phyloP scores from a whole-genome alignment of 1,140 invertebrate genomes.

The Neodiprion virginianus region DNA sequence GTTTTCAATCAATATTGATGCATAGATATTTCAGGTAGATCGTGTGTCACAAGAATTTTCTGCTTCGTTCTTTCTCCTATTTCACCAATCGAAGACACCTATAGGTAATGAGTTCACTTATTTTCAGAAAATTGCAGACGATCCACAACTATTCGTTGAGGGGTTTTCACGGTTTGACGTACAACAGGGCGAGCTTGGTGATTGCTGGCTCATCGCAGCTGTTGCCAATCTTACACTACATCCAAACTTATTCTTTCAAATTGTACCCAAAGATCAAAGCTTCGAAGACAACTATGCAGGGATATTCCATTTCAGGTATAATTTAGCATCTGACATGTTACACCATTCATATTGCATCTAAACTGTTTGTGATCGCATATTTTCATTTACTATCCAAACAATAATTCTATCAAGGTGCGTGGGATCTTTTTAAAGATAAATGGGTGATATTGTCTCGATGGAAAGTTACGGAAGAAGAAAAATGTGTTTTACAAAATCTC shows the following conservation, averaged over 20 bases:
- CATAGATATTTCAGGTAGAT: neutral
- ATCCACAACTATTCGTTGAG: constrained; percentile 92
- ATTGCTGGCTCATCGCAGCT: constrained; percentile 97
- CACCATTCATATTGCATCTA: neutral
- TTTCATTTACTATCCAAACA: neutral
- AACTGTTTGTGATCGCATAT: constrained; percentile 2
- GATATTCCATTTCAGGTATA: constrained; percentile 89
- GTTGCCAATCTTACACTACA: constrained; percentile 94
- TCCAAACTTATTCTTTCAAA: constrained; percentile 86
- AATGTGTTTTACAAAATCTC: no score
- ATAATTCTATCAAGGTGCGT: neutral
- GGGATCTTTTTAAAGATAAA: no score
- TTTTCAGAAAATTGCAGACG: constrained; percentile 84
- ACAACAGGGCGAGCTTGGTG: constrained; percentile 95
- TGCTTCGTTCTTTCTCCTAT: neutral
- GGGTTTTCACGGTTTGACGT: constrained; percentile 97
- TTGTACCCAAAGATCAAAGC: constrained; percentile 94
- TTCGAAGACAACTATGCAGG: constrained; percentile 93
- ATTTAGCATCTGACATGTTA: neutral
- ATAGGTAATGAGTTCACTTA: constrained; percentile 13
- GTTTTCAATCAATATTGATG: no score
- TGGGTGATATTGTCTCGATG: no score
- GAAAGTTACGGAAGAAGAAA: no score
- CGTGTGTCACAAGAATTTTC: neutral
- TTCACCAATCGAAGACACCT: neutral